Percentiles rank a stretch among this genome's conserved stretches.
phyloP scores from a whole-genome alignment of 2,113 vertebrate genomes.

The Pseudorectes ferrugineus region DNA sequence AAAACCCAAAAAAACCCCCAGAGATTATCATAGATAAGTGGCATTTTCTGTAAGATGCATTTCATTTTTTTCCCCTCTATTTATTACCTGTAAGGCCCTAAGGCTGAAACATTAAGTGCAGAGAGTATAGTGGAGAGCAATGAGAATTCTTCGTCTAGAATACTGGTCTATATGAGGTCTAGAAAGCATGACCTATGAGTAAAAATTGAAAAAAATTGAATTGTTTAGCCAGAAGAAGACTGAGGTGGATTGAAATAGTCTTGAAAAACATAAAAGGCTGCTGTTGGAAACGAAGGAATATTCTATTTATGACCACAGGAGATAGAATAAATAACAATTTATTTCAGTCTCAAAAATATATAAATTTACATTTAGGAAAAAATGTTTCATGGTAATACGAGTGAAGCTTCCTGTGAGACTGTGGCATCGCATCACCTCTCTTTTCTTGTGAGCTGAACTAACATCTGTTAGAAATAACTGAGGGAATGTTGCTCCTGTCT shows the following conservation, averaged over 20 bases:
- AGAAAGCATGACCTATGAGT: not conserved
- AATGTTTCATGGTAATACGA: not conserved
- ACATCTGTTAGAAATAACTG: not conserved
- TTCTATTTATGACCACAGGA: not conserved
- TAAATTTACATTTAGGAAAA: not conserved
- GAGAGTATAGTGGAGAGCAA: not conserved
- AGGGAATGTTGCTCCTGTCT: not conserved
- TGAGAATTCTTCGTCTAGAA: not conserved
- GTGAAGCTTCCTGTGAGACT: not conserved
- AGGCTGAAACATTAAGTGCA: not conserved
- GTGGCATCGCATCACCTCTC: accelerated
- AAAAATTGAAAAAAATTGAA: not conserved
- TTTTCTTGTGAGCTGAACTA: not conserved
- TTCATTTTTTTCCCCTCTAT: not conserved
- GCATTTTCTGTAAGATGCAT: not conserved
- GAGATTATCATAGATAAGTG: not conserved
- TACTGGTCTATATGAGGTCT: not conserved
- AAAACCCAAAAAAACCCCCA: not conserved
- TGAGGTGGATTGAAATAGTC: not conserved
- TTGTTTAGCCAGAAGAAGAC: not conserved
- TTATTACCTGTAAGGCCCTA: not conserved
- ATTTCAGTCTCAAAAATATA: not conserved
- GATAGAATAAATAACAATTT: not conserved
- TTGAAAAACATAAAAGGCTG: not conserved
- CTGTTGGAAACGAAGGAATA: not conserved